These are phyloP conservation scores for Prietella phreatophila DNA, from an alignment of 2,113 vertebrate genomes.

Conservation along the genomic window DNA sequence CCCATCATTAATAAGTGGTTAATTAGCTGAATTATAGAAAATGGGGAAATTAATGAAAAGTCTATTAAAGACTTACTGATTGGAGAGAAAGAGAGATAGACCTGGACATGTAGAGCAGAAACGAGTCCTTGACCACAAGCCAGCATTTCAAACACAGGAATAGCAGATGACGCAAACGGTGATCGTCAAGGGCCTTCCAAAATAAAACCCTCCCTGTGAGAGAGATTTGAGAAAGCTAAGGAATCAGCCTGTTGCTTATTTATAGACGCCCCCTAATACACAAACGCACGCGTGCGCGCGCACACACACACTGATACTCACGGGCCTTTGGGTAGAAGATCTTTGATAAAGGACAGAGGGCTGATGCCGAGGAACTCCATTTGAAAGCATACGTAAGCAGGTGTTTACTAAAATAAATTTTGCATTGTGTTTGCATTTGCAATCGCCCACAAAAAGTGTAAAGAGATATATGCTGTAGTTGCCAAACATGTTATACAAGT, in stretches of 20 bases:
- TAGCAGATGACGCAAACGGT: too few relatives aligned
- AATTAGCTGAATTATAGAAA: neutral
- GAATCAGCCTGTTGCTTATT: neutral
- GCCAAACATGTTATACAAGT: too few relatives aligned
- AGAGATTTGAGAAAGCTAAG: conserved; percentile 17
- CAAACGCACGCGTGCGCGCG: neutral
- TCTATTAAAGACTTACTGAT: neutral
- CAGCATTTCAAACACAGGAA: too few relatives aligned
- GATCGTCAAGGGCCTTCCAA: conserved; percentile 73
- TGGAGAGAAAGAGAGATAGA: neutral
- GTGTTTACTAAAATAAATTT: neutral
- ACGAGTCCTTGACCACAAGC: too few relatives aligned
- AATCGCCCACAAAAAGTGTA: too few relatives aligned
- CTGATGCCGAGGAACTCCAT: conserved; percentile 85
- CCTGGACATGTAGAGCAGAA: too few relatives aligned
- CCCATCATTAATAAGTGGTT: neutral
- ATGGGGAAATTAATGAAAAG: neutral
- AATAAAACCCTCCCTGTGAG: conserved; percentile 81
- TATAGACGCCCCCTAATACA: neutral
- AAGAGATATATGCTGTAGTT: too few relatives aligned
- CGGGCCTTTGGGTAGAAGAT: conserved; percentile 87
- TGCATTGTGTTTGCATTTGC: neutral
- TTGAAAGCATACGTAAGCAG: conserved; percentile 63
- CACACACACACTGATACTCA: conserved; percentile 68
- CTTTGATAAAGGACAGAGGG: conserved; percentile 81